phyloP scores from a whole-genome alignment of 2,113 vertebrate genomes.

The Pipra filicauda region DNA sequence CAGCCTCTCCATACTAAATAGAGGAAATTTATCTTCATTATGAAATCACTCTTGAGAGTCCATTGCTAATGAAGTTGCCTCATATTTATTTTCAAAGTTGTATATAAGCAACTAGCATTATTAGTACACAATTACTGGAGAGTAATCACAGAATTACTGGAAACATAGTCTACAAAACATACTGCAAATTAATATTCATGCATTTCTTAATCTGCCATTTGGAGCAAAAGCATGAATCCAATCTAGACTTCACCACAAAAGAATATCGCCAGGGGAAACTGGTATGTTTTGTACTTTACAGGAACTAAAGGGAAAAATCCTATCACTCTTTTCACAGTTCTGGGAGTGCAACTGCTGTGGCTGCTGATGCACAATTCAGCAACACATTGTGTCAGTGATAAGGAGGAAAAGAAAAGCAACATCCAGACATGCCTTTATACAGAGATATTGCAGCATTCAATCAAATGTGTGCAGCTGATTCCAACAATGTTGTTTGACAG shows the following conservation, averaged over 20 bases:
- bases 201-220: slow-evolving; percentile 55
- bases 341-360: background rate
- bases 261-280: background rate
- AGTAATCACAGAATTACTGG: slow-evolving; percentile 73
- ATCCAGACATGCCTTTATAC: background rate
- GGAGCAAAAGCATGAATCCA: slow-evolving; percentile 40
- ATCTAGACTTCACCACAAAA: slow-evolving; percentile 53
- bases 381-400: background rate
- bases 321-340: background rate
- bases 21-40: slow-evolving; percentile 62
- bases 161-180: slow-evolving; percentile 70
- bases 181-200: slow-evolving; percentile 75
- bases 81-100: slow-evolving; percentile 69
- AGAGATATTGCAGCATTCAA: slow-evolving; percentile 11
- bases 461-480: background rate
- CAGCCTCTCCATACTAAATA: background rate
- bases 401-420: background rate
- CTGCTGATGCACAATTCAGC: background rate
- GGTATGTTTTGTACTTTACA: slow-evolving; percentile 3
- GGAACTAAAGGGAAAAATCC: background rate
- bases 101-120: slow-evolving; percentile 67
- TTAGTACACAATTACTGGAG: slow-evolving; percentile 71
- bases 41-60: slow-evolving; percentile 51
- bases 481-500: background rate
- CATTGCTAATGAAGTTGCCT: slow-evolving; percentile 55